phyloP scores from a whole-genome alignment of 2,797 vertebrate species.

The Acropternis orthonyx region DNA sequence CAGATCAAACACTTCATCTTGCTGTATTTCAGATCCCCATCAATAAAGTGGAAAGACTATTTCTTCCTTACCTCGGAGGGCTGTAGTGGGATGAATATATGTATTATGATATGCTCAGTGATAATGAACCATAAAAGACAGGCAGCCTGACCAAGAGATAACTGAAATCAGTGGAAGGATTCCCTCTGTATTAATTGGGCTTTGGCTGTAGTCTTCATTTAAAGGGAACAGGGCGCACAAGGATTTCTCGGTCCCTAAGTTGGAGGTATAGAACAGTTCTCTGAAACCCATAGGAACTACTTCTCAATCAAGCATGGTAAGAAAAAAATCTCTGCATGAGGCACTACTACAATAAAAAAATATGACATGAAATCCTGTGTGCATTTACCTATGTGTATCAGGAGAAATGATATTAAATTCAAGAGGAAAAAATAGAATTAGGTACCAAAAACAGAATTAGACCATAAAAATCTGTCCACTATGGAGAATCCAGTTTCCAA shows the following conservation, averaged over 20 bases:
- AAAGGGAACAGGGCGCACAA: not conserved
- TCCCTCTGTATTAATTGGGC: conserved; percentile 29
- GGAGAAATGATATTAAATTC: conserved; percentile 53
- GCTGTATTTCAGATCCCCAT: not conserved
- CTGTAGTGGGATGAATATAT: not conserved
- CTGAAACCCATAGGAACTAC: conserved; percentile 20
- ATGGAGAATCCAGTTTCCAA: conserved; percentile 63
- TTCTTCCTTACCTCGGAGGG: not conserved
- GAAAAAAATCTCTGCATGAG: conserved; percentile 36
- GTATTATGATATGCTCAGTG: not conserved
- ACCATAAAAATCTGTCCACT: conserved; percentile 63
- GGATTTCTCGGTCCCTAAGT: not conserved
- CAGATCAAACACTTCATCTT: not conserved
- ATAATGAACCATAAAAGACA: not conserved
- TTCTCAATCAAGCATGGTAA: conserved; percentile 47
- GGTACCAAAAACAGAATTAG: conserved; percentile 65
- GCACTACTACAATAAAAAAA: not conserved
- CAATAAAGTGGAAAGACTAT: not conserved
- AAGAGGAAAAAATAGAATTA: conserved; percentile 61
- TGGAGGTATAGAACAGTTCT: conserved; percentile 23
- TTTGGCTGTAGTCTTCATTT: conserved; percentile 7
- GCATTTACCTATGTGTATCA: conserved; percentile 34
- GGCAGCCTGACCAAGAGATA: conserved; percentile 21
- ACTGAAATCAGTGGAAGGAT: conserved; percentile 30
- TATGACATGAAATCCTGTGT: not conserved